Evolutionary conservation across 37 sponge, comb jelly and placozoan genomes (phyloP).

Genomic region (Dysidea cf. avara): DNA sequence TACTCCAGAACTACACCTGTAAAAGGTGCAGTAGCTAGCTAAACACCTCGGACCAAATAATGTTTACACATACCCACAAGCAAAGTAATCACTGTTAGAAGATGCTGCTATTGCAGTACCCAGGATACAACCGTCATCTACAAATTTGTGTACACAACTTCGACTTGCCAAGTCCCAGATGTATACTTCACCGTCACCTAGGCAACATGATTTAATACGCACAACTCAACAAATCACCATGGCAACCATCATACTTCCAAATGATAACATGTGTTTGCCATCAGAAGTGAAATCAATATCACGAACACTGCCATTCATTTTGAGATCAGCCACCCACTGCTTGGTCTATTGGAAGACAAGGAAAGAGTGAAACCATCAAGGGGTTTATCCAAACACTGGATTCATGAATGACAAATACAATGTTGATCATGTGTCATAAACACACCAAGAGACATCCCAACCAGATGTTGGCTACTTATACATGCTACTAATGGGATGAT

Average conservation of each 20-base stretch:
- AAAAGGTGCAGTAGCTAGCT: not conserved
- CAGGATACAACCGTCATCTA: conserved; percentile 76
- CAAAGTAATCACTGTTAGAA: conserved; percentile 43
- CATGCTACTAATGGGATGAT: too few species aligned
- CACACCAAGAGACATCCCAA: too few species aligned
- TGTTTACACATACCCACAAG: conserved; percentile 61
- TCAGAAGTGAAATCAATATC: conserved; percentile 76
- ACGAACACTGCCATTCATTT: conserved; percentile 86
- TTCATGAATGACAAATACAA: too few species aligned
- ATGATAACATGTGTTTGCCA: conserved; percentile 52
- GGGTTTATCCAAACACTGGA: too few species aligned
- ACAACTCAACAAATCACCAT: not conserved
- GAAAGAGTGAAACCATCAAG: too few species aligned
- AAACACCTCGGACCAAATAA: too few species aligned
- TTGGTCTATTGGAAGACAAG: conserved; percentile 59
- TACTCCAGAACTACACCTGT: conserved; percentile 69
- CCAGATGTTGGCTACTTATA: too few species aligned
- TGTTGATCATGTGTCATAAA: too few species aligned
- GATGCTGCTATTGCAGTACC: conserved; percentile 65
- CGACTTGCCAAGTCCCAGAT: conserved; percentile 91
- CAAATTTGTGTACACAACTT: conserved; percentile 78
- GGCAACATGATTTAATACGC: not conserved
- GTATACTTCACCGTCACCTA: conserved; percentile 91
- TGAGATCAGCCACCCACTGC: conserved; percentile 86
- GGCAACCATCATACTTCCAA: conserved; percentile 68